Evolutionary conservation across 2,888 invertebrate genomes (phyloP).

Genomic region (Limnephilus rhombicus): DNA sequence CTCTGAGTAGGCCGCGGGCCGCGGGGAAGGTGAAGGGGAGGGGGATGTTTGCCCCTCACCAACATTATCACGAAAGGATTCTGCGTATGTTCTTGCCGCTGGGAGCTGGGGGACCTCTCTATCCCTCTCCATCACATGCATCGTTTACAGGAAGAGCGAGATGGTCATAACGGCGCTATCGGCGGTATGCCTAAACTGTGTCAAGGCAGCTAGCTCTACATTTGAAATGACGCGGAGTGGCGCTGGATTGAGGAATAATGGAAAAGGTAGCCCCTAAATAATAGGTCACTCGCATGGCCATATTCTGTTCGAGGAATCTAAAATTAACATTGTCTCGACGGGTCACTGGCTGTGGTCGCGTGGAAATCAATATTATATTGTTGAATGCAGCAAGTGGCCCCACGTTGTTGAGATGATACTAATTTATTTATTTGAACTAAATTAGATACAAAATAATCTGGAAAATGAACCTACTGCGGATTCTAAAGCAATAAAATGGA

Average conservation of each 20-base stretch:
- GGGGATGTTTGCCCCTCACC: constrained; percentile 15
- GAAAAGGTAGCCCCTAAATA: neutral
- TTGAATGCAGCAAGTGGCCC: too few species aligned
- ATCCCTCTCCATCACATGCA: neutral
- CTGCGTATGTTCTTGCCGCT: neutral
- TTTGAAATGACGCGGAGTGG: neutral
- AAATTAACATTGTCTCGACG: neutral
- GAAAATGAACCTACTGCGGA: neutral
- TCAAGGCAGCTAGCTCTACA: neutral
- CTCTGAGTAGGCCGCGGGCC: neutral
- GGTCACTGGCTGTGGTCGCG: neutral
- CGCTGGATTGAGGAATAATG: neutral
- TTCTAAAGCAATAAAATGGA: neutral
- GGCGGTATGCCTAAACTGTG: neutral
- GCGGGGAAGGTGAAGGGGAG: neutral
- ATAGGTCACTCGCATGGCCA: neutral
- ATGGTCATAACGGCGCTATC: neutral
- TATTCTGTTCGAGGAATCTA: neutral
- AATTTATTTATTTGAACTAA: neutral
- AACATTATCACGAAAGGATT: constrained; percentile 4
- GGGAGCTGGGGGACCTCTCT: neutral
- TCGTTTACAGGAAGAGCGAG: neutral
- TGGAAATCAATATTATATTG: neutral
- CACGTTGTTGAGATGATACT: too few species aligned
- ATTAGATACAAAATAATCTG: too few species aligned